Conservation (phyloP, 2,113 vertebrate species). For the Pogona vitticeps region DNA sequence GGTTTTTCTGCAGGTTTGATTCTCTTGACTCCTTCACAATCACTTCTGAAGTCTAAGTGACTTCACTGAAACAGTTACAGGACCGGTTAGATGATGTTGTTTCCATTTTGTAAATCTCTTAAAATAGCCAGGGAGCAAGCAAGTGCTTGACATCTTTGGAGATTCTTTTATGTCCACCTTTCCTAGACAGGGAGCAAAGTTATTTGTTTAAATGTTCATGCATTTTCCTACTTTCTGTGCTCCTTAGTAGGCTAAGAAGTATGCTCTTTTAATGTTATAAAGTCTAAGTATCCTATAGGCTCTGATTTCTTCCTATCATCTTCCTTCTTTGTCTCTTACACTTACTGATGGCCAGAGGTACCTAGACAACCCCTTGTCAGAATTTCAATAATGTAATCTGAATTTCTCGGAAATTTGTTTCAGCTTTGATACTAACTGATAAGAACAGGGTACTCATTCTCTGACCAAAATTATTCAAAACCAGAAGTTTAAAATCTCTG, state of each 20-base stretch:
- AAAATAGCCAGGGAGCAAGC: background rate
- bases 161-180: background rate
- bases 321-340: background rate
- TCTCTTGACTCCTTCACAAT: background rate
- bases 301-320: background rate
- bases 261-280: background rate
- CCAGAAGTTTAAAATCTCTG: background rate
- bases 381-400: background rate
- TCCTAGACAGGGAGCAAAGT: background rate
- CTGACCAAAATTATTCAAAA: no score
- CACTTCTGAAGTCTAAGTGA: background rate
- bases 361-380: background rate
- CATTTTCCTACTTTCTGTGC: background rate
- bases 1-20: background rate
- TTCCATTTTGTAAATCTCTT: background rate
- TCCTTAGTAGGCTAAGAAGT: background rate
- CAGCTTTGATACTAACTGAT: background rate
- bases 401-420: background rate
- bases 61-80: no score
- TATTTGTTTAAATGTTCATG: background rate
- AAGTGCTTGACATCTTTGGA: background rate
- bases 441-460: background rate
- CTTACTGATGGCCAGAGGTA: background rate
- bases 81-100: background rate
- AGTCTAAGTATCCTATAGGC: background rate